Evolutionary conservation across 2,797 vertebrate genomes (phyloP).

Genomic region (Loriculus beryllinus): DNA sequence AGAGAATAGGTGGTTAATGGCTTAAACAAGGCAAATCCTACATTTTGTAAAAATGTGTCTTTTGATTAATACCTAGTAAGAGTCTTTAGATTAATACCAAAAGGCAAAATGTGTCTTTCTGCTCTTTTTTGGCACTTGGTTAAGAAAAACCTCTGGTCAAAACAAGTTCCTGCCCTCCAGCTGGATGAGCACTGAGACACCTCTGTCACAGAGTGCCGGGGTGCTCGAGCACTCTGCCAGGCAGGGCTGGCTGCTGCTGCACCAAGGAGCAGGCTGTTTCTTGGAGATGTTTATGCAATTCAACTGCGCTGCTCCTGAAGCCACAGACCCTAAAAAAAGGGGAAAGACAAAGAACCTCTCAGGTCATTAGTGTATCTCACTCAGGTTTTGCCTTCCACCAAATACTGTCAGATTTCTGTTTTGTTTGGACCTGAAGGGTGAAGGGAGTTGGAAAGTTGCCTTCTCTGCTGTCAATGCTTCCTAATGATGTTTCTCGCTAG

Average conservation of each 20-base stretch:
- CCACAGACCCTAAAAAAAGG: background rate
- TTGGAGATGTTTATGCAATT: slow-evolving; percentile 39
- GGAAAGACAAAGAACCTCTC: background rate
- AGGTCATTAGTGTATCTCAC: background rate
- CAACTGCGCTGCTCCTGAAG: background rate
- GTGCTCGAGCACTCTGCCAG: background rate
- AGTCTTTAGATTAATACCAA: background rate
- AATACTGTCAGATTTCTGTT: slow-evolving; percentile 2
- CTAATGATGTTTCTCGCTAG: slow-evolving; percentile 18
- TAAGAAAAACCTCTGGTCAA: background rate
- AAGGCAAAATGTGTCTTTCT: background rate
- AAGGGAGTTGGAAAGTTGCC: slow-evolving; percentile 13
- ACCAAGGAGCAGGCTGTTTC: slow-evolving; percentile 13
- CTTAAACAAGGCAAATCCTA: background rate
- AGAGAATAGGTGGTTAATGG: background rate
- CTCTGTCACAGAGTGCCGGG: background rate
- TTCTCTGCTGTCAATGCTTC: slow-evolving; percentile 21
- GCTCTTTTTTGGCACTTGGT: background rate
- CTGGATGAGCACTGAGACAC: background rate
- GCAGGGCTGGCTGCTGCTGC: background rate
- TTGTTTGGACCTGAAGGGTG: slow-evolving; percentile 16
- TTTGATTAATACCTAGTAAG: background rate
- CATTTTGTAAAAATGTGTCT: background rate
- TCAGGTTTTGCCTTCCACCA: background rate
- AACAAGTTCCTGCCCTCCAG: background rate